phyloP scores from a whole-genome alignment of 1,140 invertebrate genomes.

The Brachionus calyciflorus region DNA sequence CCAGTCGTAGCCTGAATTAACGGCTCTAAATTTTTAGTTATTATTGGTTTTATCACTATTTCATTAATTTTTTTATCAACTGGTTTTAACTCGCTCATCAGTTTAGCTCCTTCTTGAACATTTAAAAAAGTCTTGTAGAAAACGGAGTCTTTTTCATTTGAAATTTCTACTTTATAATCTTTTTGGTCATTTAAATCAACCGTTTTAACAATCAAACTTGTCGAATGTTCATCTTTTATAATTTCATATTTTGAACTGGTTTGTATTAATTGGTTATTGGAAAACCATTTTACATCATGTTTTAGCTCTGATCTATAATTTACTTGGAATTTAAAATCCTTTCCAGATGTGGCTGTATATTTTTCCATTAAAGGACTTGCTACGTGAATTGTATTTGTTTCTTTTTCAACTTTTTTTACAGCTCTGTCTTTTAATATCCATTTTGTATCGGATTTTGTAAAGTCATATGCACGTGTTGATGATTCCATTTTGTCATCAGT shows the following conservation, averaged over 20 bases:
- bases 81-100: constrained; percentile 13
- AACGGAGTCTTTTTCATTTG: constrained; percentile 26
- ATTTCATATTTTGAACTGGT: constrained; percentile 2
- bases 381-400: background rate
- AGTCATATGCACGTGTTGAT: background rate
- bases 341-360: background rate
- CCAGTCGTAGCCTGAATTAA: background rate
- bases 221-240: background rate
- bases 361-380: background rate
- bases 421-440: constrained; percentile 3
- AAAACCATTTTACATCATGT: background rate
- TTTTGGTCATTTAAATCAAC: constrained; percentile 20
- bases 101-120: constrained; percentile 16
- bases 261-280: background rate
- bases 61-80: constrained; percentile 8
- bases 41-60: background rate
- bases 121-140: background rate
- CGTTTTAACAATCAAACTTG: background rate
- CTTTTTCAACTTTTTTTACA: background rate
- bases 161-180: constrained; percentile 15
- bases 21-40: background rate
- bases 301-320: constrained; percentile 1
- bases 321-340: constrained; percentile 17
- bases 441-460: background rate
- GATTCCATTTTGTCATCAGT: constrained; percentile 17